phyloP scores from a whole-genome alignment of 2,113 vertebrate species.

The Siniperca chuatsi region DNA sequence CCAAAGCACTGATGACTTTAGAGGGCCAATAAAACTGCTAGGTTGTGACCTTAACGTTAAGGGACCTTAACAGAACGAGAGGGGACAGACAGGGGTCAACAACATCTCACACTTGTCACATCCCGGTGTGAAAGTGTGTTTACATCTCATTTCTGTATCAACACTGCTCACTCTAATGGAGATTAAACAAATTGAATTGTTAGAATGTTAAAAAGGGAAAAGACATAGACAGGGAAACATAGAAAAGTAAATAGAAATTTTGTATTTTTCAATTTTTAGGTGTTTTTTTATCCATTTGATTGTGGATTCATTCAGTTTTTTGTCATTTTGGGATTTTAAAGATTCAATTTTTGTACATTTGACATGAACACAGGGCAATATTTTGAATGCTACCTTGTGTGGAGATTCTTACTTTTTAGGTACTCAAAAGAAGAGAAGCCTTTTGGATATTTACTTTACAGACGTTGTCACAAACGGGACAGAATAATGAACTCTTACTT shows the following conservation, averaged over 20 bases:
- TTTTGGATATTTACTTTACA: not conserved
- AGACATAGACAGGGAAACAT: not conserved
- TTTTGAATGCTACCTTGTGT: not conserved
- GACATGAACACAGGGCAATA: not conserved
- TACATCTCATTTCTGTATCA: constrained; percentile 59
- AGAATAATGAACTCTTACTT: not conserved
- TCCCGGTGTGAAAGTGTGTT: constrained; percentile 73
- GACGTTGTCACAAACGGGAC: not conserved
- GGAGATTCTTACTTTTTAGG: not conserved
- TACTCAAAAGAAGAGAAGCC: not conserved
- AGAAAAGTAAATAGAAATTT: not conserved
- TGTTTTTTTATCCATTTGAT: not conserved
- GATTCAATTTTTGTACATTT: not conserved
- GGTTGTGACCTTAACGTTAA: constrained; percentile 75
- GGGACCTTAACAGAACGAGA: constrained; percentile 66
- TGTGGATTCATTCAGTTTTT: not conserved
- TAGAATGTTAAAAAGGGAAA: not conserved
- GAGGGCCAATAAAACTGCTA: constrained; percentile 82
- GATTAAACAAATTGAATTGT: constrained; percentile 11
- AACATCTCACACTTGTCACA: constrained; percentile 75
- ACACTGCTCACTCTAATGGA: not conserved
- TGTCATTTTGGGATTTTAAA: not conserved
- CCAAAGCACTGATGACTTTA: constrained; percentile 79
- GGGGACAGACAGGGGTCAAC: constrained; percentile 78
- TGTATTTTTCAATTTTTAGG: not conserved